These are phyloP conservation scores for Hypothenemus hampei DNA, from an alignment of 1,140 invertebrate genomes.

Conservation along the genomic window DNA sequence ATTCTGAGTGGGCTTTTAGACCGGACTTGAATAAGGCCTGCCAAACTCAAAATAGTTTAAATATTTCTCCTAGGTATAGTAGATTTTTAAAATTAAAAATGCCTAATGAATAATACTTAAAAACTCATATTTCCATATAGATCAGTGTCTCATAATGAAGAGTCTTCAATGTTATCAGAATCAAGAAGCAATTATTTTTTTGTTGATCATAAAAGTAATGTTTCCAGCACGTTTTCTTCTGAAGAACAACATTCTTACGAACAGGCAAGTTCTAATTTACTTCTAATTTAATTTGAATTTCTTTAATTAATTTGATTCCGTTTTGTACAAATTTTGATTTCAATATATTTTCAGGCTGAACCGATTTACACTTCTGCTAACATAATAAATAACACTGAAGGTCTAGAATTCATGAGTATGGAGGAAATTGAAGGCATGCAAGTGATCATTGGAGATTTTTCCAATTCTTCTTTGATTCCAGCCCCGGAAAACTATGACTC, in stretches of 20 bases:
- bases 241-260: conserved; percentile 22
- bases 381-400: conserved; percentile 35
- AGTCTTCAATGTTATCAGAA: conserved; percentile 1
- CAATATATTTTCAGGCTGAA: conserved; percentile 20
- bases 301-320: not conserved
- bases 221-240: conserved; percentile 12
- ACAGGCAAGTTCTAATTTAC: conserved; percentile 8
- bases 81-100: not conserved
- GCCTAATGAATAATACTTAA: too few relatives aligned
- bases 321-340: not conserved
- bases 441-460: conserved; percentile 39
- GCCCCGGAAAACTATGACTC: conserved; percentile 38
- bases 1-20: conserved; percentile 12
- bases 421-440: conserved; percentile 40
- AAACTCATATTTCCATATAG: too few relatives aligned
- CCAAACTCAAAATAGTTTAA: conserved; percentile 35
- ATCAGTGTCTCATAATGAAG: conserved; percentile 8
- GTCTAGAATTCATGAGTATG: conserved; percentile 38
- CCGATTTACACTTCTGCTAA: conserved; percentile 36
- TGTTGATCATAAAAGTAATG: conserved; percentile 25
- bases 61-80: conserved; percentile 23
- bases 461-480: conserved; percentile 32
- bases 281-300: not conserved
- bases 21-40: conserved; percentile 39
- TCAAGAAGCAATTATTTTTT: conserved; percentile 22